Evolutionary conservation across 2,797 vertebrate species (phyloP).

Genomic region (Tragelaphus eurycerus): DNA sequence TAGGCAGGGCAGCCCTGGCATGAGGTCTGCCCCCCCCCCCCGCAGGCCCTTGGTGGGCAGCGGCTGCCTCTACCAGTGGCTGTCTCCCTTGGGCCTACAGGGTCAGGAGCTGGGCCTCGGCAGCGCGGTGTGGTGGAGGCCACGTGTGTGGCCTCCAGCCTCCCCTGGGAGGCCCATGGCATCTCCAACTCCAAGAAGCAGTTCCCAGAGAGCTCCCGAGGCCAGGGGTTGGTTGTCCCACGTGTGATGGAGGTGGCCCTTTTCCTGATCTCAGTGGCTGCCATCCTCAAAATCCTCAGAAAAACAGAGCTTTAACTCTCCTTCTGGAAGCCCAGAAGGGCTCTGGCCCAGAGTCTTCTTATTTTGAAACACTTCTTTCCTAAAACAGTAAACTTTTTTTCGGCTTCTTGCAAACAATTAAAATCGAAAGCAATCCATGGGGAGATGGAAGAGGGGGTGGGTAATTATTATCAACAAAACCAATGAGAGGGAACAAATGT

Average conservation of each 20-base stretch:
- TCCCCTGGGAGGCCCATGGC: background rate
- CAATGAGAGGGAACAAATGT: conserved; percentile 69
- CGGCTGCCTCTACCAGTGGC: background rate
- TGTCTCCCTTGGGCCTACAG: background rate
- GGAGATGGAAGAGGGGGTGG: conserved; percentile 39
- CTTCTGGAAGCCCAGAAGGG: background rate
- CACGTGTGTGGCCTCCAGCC: background rate
- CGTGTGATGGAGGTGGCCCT: background rate
- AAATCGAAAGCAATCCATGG: conserved; percentile 23
- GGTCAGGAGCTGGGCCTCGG: background rate
- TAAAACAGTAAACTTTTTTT: conserved; percentile 30
- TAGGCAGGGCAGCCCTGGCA: background rate
- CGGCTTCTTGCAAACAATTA: conserved; percentile 47
- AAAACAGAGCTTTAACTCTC: background rate
- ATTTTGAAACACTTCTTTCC: conserved; percentile 54
- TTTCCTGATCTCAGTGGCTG: background rate
- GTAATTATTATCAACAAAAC: conserved; percentile 69
- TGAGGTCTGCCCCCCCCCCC: background rate
- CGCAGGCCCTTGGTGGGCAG: background rate
- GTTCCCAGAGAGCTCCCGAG: background rate
- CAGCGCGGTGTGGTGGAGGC: background rate
- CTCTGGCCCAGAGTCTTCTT: background rate
- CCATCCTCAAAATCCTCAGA: background rate
- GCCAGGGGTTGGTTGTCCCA: background rate
- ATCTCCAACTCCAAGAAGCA: background rate